Evolutionary conservation across 2,888 invertebrate species (phyloP).

Genomic region (Drosophila gaucha): DNA sequence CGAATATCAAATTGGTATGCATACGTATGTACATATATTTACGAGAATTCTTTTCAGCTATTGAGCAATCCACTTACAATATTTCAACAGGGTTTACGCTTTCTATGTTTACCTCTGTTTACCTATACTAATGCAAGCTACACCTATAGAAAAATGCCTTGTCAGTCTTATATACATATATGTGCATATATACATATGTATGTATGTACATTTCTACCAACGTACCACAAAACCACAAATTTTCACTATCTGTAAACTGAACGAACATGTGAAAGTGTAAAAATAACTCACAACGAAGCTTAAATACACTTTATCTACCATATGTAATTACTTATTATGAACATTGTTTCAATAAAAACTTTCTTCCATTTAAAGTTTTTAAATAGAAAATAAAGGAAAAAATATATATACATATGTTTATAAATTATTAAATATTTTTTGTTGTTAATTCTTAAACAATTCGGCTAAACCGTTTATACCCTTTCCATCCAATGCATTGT

Average conservation of each 20-base stretch:
- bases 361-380: too few relatives aligned
- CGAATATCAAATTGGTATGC: neutral
- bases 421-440: too few relatives aligned
- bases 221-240: slow-evolving; percentile 5
- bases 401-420: too few relatives aligned
- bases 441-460: too few relatives aligned
- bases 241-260: slow-evolving; percentile 11
- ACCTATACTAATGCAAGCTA: neutral
- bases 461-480: too few relatives aligned
- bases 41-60: neutral
- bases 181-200: neutral
- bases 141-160: neutral
- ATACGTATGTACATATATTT: neutral
- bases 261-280: neutral
- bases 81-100: slow-evolving; percentile 3
- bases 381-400: too few relatives aligned
- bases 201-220: neutral
- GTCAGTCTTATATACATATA: neutral
- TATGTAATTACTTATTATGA: too few relatives aligned
- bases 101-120: neutral
- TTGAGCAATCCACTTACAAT: neutral
- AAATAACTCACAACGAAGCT: slow-evolving; percentile 2
- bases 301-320: slow-evolving; percentile 9
- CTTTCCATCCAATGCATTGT: slow-evolving; percentile 2
- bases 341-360: too few relatives aligned